phyloP scores from a whole-genome alignment of 2,888 invertebrate species.

The Molanna angustata region DNA sequence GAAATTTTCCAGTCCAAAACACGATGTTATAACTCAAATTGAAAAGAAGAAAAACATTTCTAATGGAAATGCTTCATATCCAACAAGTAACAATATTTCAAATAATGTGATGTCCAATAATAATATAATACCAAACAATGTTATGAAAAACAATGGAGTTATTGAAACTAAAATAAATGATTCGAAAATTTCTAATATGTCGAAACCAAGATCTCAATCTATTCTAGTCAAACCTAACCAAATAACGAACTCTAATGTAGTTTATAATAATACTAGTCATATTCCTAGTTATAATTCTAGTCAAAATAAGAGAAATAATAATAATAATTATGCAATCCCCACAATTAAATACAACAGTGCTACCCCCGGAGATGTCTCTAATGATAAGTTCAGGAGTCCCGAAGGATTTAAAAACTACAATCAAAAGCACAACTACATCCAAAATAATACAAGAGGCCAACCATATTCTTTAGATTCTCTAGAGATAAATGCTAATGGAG shows the following conservation, averaged over 20 bases:
- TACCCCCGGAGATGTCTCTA: constrained; percentile 16
- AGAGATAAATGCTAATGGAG: constrained; percentile 42
- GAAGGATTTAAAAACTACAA: constrained; percentile 2
- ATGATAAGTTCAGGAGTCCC: constrained; percentile 6
- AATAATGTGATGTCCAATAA: constrained; percentile 1
- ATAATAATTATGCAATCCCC: constrained; percentile 15
- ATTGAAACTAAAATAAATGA: too few relatives aligned
- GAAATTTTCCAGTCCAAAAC: constrained; percentile 45
- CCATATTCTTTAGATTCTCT: constrained; percentile 37
- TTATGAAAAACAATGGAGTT: too few relatives aligned
- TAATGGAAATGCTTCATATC: too few relatives aligned
- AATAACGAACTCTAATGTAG: constrained; percentile 2
- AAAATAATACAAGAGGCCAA: constrained; percentile 29
- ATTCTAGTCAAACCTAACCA: constrained; percentile 11
- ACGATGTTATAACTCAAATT: constrained; percentile 41
- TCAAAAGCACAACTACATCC: constrained; percentile 7
- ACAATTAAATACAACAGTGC: constrained; percentile 27
- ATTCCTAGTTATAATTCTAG: too few relatives aligned
- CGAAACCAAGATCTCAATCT: constrained; percentile 12
- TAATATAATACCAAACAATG: not conserved
- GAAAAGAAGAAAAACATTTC: constrained; percentile 37
- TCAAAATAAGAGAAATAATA: too few relatives aligned
- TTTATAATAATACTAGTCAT: constrained; percentile 2
- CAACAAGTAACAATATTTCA: constrained; percentile 5
- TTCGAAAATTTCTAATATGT: not conserved